A percentile compares a stretch with the other conserved stretches of the same genome.
Conservation (phyloP, 1,140 invertebrate genomes). For the Reticulitermes speratus region DNA sequence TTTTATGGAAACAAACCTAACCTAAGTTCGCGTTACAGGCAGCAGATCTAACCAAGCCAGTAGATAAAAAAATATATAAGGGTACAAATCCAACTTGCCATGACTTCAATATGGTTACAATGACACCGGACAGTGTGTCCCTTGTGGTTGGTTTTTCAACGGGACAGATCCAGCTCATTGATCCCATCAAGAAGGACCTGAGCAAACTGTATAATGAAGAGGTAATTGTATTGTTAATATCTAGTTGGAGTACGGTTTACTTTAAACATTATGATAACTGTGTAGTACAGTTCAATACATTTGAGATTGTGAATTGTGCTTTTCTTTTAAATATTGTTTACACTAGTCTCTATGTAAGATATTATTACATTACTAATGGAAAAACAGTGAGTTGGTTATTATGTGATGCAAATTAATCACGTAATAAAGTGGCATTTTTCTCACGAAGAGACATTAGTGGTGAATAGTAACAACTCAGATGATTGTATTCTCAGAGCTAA, state of each 20-base stretch:
- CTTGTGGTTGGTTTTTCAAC: slow-evolving; percentile 96
- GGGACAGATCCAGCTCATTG: slow-evolving; percentile 95
- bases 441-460: no score
- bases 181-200: slow-evolving; percentile 93
- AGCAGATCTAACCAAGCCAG: slow-evolving; percentile 90
- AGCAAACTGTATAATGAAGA: slow-evolving; percentile 98
- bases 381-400: no score
- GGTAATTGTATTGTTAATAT: slow-evolving; percentile 55
- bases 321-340: no score
- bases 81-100: slow-evolving; percentile 98
- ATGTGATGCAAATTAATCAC: no score
- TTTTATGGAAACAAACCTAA: slow-evolving; percentile 16
- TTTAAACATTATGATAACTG: no score
- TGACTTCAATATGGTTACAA: slow-evolving; percentile 90
- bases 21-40: slow-evolving; percentile 58
- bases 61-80: slow-evolving; percentile 98
- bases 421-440: no score
- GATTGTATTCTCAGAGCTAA: no score
- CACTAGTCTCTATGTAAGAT: no score
- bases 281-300: no score
- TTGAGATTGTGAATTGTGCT: no score
- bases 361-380: no score
- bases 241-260: not conserved
- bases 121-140: slow-evolving; percentile 76
- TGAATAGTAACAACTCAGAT: no score